Evolutionary conservation across 2,113 vertebrate species (phyloP).

Genomic region (Podiceps cristatus): DNA sequence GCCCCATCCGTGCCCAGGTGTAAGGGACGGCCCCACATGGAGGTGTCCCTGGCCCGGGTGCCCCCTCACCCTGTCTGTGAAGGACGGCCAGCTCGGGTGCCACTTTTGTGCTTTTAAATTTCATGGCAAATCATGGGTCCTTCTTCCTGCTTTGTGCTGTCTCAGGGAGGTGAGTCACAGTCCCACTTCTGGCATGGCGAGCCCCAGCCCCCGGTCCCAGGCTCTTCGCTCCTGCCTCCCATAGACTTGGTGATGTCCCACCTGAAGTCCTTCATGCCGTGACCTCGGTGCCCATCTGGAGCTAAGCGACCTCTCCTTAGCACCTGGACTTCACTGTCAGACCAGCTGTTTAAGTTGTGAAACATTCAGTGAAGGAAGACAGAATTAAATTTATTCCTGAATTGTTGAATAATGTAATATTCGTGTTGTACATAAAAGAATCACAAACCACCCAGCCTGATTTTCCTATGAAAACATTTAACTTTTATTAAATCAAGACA

Average conservation of each 20-base stretch:
- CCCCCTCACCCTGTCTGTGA: accelerated
- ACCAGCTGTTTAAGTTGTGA: not conserved
- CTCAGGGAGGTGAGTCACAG: not conserved
- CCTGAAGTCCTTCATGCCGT: not conserved
- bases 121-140: accelerated
- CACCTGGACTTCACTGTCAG: not conserved
- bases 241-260: not conserved
- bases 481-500: constrained; percentile 68
- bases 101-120: accelerated
- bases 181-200: not conserved
- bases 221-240: not conserved
- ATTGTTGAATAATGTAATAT: constrained; percentile 61
- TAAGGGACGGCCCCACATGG: accelerated
- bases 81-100: accelerated
- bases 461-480: constrained; percentile 65
- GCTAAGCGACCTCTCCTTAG: accelerated
- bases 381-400: constrained; percentile 37
- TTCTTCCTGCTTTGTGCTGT: accelerated
- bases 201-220: not conserved
- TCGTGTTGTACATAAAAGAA: constrained; percentile 57
- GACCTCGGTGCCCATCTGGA: not conserved
- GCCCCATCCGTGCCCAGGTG: accelerated
- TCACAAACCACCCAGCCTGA: constrained; percentile 49
- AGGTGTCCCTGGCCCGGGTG: accelerated
- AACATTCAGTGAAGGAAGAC: not conserved